Base-by-base conservation (phyloP, 2,888 invertebrate species). In the Polydrusus pterygomalis region DNA sequence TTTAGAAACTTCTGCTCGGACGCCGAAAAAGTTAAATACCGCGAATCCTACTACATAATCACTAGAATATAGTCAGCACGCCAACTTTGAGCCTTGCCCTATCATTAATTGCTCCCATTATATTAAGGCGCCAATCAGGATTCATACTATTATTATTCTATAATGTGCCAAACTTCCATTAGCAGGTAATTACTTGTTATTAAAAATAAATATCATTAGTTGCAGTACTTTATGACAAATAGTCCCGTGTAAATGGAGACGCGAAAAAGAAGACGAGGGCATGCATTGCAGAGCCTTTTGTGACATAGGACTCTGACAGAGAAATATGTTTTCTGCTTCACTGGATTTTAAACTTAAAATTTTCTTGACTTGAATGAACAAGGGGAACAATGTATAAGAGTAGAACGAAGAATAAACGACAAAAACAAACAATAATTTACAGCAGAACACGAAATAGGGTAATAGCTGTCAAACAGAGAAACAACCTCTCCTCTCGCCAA, bases 401-500 rank as follows among this genome's bases (percentile, higher is more conserved):
- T 38, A 10, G 10, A 60, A 18, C 11, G 54, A 49, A 69, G 30
- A 69, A 60, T 70, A 70, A 56, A 45, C 45, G 70, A 34, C 51
- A 34, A 70, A 70, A 70, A 70, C 70, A 70, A 58, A 56, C 51
- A 69, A 58, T 69, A 70, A 70, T 49, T 70, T 34, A 62, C 43
- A 20, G 38, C 47, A 62, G 45, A 49, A 70, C 62, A 18, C 17
- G 60, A 15, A 49, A 25, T 70, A 18, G 62, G 70, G 70, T 60
- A 60, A 49, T 70, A 70, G 38, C 54, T 67, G 67, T 67, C 67
- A 67, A 67, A 65, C 65, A 49, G 51, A 51, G 65, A 49, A 65
- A 67, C 67, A 54, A 54, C 34, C 11, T 54, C 30, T 2, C 13
- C 13, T 15, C 54, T 67, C 40, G 40, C 54, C 67, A 38, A 54